phyloP scores from a whole-genome alignment of 2,888 invertebrate species.

The Sinopyrophorus schimmeli region DNA sequence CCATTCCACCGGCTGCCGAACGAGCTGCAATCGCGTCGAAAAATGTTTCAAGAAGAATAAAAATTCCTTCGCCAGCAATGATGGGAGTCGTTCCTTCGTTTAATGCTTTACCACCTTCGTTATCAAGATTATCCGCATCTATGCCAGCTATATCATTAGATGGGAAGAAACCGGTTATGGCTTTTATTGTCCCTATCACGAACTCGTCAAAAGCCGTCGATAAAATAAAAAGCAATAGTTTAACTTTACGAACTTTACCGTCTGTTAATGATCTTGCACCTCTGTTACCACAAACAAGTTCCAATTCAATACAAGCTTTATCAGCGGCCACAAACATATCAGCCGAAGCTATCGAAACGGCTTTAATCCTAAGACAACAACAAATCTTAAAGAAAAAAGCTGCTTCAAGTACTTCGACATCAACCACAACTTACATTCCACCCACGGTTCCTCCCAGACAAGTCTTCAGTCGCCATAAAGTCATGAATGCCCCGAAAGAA shows the following conservation, averaged over 20 bases:
- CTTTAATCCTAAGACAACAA: slow-evolving; percentile 71
- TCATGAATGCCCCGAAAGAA: slow-evolving; percentile 88
- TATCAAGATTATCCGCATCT: slow-evolving; percentile 58
- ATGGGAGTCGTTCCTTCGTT: slow-evolving; percentile 58
- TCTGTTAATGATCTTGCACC: slow-evolving; percentile 39
- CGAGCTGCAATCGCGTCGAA: slow-evolving; percentile 48
- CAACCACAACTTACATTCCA: slow-evolving; percentile 56
- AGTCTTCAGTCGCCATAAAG: slow-evolving; percentile 58
- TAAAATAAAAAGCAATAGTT: slow-evolving; percentile 46
- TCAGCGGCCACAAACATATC: slow-evolving; percentile 74
- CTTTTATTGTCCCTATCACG: slow-evolving; percentile 46
- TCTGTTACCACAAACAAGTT: slow-evolving; percentile 35
- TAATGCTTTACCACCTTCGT: slow-evolving; percentile 61
- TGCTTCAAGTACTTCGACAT: slow-evolving; percentile 55
- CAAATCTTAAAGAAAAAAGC: slow-evolving; percentile 65
- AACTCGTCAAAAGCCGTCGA: slow-evolving; percentile 37
- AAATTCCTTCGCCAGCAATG: slow-evolving; percentile 53
- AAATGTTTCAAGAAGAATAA: slow-evolving; percentile 14
- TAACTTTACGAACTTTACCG: slow-evolving; percentile 46
- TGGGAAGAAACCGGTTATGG: slow-evolving; percentile 42
- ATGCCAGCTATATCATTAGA: slow-evolving; percentile 42
- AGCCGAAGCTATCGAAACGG: slow-evolving; percentile 76
- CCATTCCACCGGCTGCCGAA: slow-evolving; percentile 68
- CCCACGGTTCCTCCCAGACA: slow-evolving; percentile 53
- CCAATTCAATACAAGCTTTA: slow-evolving; percentile 46